A percentile compares a stretch with the other conserved stretches of the same genome.
Conservation (phyloP, 2,888 invertebrate species). For the Malachius bipustulatus region DNA sequence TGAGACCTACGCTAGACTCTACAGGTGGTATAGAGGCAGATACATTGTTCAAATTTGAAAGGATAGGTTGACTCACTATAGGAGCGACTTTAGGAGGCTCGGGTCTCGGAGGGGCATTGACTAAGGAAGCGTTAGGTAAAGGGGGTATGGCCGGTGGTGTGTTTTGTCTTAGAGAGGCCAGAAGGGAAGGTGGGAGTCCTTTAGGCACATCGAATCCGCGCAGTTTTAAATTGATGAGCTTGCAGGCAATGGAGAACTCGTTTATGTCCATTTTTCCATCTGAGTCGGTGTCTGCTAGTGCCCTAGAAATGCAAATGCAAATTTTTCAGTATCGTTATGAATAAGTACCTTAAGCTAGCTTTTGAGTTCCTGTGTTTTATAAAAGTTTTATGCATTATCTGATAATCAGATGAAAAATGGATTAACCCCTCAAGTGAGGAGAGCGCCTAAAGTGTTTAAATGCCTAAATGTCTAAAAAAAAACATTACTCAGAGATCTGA, state of each 20-base stretch:
- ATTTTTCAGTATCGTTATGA: neutral
- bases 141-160: constrained; percentile 32
- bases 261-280: constrained; percentile 94
- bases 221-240: constrained; percentile 82
- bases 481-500: no score
- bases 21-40: constrained; percentile 1
- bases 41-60: constrained; percentile 7
- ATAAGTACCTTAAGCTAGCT: no score
- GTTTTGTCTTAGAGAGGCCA: constrained; percentile 51
- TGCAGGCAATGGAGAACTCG: constrained; percentile 97
- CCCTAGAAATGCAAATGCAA: constrained; percentile 42
- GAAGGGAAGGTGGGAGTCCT: constrained; percentile 62
- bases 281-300: constrained; percentile 85
- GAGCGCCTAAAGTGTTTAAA: no score
- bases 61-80: constrained; percentile 23
- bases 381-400: no score
- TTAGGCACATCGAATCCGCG: constrained; percentile 86
- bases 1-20: constrained; percentile 8
- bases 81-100: constrained; percentile 35
- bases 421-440: no score
- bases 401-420: no score
- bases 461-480: no score
- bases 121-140: constrained; percentile 27
- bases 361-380: no score
- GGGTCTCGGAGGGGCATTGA: constrained; percentile 30